phyloP scores from a whole-genome alignment of 1,140 invertebrate genomes.

The Brachionus asplanchnoidis region DNA sequence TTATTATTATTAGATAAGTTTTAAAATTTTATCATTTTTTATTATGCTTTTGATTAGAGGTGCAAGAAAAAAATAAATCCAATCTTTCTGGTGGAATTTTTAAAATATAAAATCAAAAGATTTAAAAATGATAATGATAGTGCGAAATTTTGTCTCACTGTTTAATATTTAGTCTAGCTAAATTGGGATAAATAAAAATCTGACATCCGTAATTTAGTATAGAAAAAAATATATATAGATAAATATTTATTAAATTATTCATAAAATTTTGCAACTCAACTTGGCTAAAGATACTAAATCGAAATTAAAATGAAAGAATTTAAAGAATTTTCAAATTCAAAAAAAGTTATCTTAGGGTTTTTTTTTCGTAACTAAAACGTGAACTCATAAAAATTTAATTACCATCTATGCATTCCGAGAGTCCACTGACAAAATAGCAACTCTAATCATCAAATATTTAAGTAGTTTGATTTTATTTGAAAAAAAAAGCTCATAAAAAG shows the following conservation, averaged over 20 bases:
- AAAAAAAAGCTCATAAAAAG: background rate
- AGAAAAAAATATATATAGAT: background rate
- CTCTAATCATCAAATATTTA: background rate
- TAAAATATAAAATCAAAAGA: background rate
- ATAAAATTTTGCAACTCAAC: background rate
- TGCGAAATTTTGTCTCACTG: background rate
- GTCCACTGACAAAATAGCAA: background rate
- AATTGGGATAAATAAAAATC: background rate
- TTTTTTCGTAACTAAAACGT: background rate
- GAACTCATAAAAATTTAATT: background rate
- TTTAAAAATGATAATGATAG: background rate
- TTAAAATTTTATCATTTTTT: background rate
- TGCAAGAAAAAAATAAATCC: background rate
- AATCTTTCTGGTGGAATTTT: background rate
- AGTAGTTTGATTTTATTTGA: background rate
- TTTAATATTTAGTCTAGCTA: background rate
- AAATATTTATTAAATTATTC: slow-evolving; percentile 7
- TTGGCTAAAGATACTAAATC: background rate
- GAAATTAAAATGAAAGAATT: background rate
- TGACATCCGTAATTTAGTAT: background rate
- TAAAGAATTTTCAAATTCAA: background rate
- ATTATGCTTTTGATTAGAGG: background rate
- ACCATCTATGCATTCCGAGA: background rate
- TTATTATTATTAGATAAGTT: no score
- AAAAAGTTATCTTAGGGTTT: background rate